Evolutionary conservation across 2,797 vertebrate species (phyloP), one percentile per base, ranked within the genome.

Genomic region (Aselliscus stoliczkanus): DNA sequence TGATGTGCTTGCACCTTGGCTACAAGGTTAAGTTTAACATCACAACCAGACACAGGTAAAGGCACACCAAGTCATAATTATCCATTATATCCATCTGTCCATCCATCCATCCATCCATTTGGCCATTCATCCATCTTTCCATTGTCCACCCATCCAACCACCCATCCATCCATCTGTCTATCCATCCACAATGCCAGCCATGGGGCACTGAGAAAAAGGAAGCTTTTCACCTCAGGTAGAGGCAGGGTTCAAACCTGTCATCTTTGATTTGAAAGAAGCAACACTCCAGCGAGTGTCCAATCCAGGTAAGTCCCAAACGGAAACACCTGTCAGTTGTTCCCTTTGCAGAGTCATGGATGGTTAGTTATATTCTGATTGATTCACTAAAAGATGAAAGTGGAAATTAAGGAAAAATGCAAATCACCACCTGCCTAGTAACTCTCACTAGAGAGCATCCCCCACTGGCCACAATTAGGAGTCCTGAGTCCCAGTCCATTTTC

Each of bases 191-290:
- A 58, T 52, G 69, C 34, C 47, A 96, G 20, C 37, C 21, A 37
- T 4, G 44, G 12, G 39, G 12, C 62, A 86, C 17, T 39, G n/a
- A 79, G 56, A 34, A 81, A 93, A 93, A 76, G 17, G 25, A 72
- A 79, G 12, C 39, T 65, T 23, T 25, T 65, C 8, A n/a, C 10
- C 37, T 69, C 7, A 37, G 34, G 11, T 14, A 13, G 31, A 69
- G n/a, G 2, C 5, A 54, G 47, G 13, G 85, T 85, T 75, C 81
- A 85, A 64, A 92, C 10, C 27, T 42, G 31, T 34, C 60, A 77
- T 69, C 64, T 90, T 90, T 77, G 31, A 13, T 81, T 77, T 85
- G 54, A 77, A 96, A 93, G 62, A 56, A 76, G 15, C 54, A 93
- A 7, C 20, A 25, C 20, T 15, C 8, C 8, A 42, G 72, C 54